Evolutionary conservation across 2,797 vertebrate species (phyloP).

Genomic region (Platyrinchus mystaceus): DNA sequence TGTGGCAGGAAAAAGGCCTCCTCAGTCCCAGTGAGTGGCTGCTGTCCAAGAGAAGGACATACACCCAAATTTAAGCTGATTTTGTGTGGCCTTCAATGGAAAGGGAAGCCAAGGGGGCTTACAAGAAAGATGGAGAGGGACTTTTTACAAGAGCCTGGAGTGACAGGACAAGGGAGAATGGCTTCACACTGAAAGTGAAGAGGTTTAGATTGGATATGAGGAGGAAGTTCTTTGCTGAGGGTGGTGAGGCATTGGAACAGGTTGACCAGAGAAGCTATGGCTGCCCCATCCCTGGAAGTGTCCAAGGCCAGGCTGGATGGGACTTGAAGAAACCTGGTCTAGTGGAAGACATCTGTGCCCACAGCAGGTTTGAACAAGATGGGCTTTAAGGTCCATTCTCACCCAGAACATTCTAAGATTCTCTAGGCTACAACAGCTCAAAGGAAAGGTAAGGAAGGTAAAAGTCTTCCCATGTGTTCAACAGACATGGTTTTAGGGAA

Average conservation of each 20-base stretch:
- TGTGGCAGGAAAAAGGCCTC: not conserved
- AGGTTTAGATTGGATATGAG: not conserved
- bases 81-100: not conserved
- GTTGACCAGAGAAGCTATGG: not conserved
- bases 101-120: not conserved
- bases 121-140: not conserved
- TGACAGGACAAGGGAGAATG: not conserved
- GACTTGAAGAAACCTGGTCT: not conserved
- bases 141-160: not conserved
- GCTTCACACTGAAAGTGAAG: not conserved
- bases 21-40: rapidly evolving
- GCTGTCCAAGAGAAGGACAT: not conserved
- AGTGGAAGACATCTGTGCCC: not conserved
- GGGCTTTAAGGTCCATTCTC: not conserved
- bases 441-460: rapidly evolving
- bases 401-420: not conserved
- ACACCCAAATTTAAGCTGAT: not conserved
- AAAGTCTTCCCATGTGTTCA: not conserved
- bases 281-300: not conserved
- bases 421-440: not conserved
- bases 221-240: not conserved
- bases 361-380: not conserved
- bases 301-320: not conserved
- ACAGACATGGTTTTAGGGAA: rapidly evolving
- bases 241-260: not conserved